Evolutionary conservation across 2,888 invertebrate species (phyloP), one percentile per base, ranked within the genome.

Genomic region (Neria commutata): DNA sequence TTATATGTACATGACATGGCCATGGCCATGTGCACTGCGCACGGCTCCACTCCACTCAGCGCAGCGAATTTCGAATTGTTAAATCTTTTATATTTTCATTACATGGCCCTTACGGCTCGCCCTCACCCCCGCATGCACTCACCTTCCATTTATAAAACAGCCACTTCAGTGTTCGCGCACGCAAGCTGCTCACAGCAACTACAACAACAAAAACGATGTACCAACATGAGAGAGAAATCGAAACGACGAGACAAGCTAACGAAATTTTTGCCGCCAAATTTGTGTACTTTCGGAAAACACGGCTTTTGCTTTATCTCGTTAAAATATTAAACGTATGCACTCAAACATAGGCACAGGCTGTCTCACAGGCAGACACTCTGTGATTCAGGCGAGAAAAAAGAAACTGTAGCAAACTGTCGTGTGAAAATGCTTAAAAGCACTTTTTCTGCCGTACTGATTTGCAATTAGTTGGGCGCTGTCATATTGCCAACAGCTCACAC

Each of bases 1-100:
- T n/a, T 21, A 42, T 21, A 42, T 42, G 29, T 11, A 29, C 11
- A 19, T 21, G 6, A 17, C 42, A 19, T 14, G 17, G 42, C 19
- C 17, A 19, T 17, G 42, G 29, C 29, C 29, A n/a, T 37, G 37
- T 37, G 37, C 4, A n/a, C 37, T 4, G 37, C 37, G n/a, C 37
- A 37, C 37, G 3, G 14, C 37, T n/a, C 11, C 8, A 37, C 6
- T 5, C 14, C 24, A 17, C 40, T 16, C 17, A 26, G 26, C 34
- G 49, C 45, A 42, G 53, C 56, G 48, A 17, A 49, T 45, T 54
- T 54, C 50, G 51, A 58, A 58, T 54, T 58, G 58, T 54, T 58
- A 50, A 58, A 58, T 58, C 54, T 58, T 58, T 58, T 37, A 58
- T 58, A 54, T 49, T 58, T 58, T 58, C 58, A 58, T 58, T 54